Evolutionary conservation across 2,888 invertebrate species (phyloP), one percentile per base, ranked within the genome.

Genomic region (Ferdinandea cuprea): DNA sequence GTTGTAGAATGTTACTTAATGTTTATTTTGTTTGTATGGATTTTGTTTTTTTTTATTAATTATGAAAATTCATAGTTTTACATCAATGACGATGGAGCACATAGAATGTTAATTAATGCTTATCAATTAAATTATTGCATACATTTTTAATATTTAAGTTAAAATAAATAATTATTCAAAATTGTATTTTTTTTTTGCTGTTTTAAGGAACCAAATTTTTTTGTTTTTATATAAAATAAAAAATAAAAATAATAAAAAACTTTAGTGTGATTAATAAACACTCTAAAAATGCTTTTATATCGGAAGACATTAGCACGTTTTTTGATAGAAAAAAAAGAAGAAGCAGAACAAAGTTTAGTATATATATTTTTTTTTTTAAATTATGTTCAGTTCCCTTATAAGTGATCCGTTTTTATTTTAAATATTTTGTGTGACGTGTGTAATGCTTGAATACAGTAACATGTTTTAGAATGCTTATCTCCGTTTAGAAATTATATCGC

Each of bases 1-100:
- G n/a, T 17, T 73, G 25, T 52, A 28, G 44, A 71, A 58, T 59
- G 44, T 21, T 73, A 13, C n/a, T 52, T 35, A 50, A 25, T 52
- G 15, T 59, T 65, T 72, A 54, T 56, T 65, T 73, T 25, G 25
- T 66, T 54, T 66, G 17, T 66, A 42, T 54, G 11, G 35, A 44
- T 66, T 73, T 28, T 32, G 9, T 37, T 40, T 56, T 11, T 61
- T n/a, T n/a, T n/a, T n/a, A n/a, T n/a, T n/a, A n/a, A n/a, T 58
- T 50, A 80, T 65, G 63, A 69, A 65, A 74, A 80, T 65, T 81
- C 81, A 81, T 81, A 76, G 59, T 81, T 81, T 81, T 66, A 77
- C 81, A 81, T 81, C 81, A 81, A 81, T 81, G 81, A 81, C 81
- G 81, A 81, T 81, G 76, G 81, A 81, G 81, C 81, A 81, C 81